Percentiles rank a stretch among this genome's conserved stretches.
Conservation (phyloP, 2,797 vertebrate species). For the Syngnathus rostellatus region DNA sequence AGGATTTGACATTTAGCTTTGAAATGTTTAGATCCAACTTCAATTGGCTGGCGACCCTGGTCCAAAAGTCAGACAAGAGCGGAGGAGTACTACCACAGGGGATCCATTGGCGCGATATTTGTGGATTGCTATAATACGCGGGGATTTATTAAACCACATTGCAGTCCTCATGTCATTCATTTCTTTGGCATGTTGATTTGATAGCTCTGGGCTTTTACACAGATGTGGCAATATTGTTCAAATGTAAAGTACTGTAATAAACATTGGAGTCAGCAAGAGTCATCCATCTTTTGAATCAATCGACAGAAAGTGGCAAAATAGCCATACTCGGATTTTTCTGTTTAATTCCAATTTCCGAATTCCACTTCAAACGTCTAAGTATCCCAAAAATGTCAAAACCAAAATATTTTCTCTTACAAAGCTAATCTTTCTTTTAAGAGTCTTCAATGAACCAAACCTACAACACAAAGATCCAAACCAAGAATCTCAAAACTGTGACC, state of each 20-base stretch:
- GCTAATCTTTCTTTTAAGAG: no score
- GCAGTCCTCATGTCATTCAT: not conserved
- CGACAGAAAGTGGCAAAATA: not conserved
- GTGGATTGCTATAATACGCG: not conserved
- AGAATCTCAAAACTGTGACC: not conserved
- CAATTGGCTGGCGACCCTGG: no score
- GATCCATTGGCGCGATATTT: not conserved
- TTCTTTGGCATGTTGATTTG: not conserved
- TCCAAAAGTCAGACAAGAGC: not conserved
- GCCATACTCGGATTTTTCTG: not conserved
- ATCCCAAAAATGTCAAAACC: no score
- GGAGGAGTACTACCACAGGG: not conserved
- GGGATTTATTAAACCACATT: not conserved
- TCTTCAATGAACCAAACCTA: no score
- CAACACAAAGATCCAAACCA: not conserved
- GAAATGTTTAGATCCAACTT: no score
- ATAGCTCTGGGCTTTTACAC: not conserved
- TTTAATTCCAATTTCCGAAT: no score
- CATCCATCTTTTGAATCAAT: not conserved
- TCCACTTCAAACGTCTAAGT: no score
- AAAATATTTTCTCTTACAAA: no score
- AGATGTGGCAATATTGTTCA: not conserved
- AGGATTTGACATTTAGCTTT: not conserved
- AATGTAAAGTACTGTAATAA: not conserved
- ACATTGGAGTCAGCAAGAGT: not conserved